Percentiles rank a stretch among this genome's conserved stretches.
Evolutionary conservation across 2,888 invertebrate genomes (phyloP).

Genomic region (Heliconius charithonia): DNA sequence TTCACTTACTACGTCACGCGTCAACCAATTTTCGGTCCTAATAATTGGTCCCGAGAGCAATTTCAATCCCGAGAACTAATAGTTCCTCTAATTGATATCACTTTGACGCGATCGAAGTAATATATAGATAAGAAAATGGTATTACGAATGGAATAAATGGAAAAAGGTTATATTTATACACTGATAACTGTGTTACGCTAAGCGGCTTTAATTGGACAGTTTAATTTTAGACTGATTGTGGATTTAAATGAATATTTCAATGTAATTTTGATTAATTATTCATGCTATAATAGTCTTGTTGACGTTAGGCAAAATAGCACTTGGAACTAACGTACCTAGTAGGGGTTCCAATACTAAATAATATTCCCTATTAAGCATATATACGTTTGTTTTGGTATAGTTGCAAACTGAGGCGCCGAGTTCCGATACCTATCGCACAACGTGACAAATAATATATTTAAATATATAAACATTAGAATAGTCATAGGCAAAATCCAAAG

Average conservation of each 20-base stretch:
- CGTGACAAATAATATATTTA: too few species aligned
- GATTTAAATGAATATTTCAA: not conserved
- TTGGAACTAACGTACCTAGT: not conserved
- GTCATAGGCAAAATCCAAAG: too few species aligned
- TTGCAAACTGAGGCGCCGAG: too few species aligned
- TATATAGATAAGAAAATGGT: slow-evolving; percentile 44
- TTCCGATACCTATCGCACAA: too few species aligned
- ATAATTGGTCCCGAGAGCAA: slow-evolving; percentile 54
- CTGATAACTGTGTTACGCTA: slow-evolving; percentile 21
- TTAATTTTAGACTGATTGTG: not conserved
- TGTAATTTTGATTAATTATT: not conserved
- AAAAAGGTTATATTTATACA: slow-evolving; percentile 15
- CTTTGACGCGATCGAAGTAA: slow-evolving; percentile 48
- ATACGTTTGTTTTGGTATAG: too few species aligned
- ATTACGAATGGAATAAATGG: slow-evolving; percentile 14
- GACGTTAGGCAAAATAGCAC: not conserved
- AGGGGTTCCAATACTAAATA: not conserved
- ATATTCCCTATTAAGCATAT: not conserved
- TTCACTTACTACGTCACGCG: slow-evolving; percentile 26
- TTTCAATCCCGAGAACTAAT: slow-evolving; percentile 69
- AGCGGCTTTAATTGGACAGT: slow-evolving; percentile 5
- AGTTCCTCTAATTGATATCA: slow-evolving; percentile 73
- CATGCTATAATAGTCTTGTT: not conserved
- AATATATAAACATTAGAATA: too few species aligned
- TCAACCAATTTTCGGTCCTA: slow-evolving; percentile 41